Conservation (phyloP, 2,113 vertebrate species). For the Chaetops frenatus region DNA sequence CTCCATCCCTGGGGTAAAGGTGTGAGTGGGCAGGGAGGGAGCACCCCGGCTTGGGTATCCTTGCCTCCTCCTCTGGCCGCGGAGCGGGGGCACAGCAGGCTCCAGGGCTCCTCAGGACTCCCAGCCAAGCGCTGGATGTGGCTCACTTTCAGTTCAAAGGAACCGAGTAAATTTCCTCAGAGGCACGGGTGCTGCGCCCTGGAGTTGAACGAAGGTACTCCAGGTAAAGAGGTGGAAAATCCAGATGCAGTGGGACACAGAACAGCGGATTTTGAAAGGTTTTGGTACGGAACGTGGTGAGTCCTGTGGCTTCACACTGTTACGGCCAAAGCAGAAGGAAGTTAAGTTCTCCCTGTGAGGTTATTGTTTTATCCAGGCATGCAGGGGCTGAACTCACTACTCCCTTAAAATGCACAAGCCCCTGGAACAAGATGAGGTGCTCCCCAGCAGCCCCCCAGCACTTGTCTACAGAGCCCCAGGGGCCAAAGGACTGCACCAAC, state of each 20-base stretch:
- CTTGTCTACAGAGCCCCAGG: accelerated
- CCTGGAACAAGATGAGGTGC: not conserved
- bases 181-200: not conserved
- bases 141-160: not conserved
- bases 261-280: not conserved
- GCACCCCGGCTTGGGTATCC: not conserved
- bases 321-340: not conserved
- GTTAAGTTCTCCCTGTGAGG: not conserved
- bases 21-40: accelerated
- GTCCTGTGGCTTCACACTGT: not conserved
- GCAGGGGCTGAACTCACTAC: not conserved
- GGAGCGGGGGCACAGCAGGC: accelerated
- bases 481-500: not conserved
- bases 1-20: accelerated
- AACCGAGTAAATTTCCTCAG: not conserved
- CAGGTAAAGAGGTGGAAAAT: not conserved
- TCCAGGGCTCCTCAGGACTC: not conserved
- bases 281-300: accelerated
- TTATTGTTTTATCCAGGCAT: not conserved
- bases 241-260: not conserved
- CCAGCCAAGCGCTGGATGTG: not conserved
- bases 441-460: accelerated
- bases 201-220: not conserved
- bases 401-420: not conserved
- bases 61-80: not conserved